phyloP scores from a whole-genome alignment of 2,888 invertebrate species.

The Lysandra bellargus region DNA sequence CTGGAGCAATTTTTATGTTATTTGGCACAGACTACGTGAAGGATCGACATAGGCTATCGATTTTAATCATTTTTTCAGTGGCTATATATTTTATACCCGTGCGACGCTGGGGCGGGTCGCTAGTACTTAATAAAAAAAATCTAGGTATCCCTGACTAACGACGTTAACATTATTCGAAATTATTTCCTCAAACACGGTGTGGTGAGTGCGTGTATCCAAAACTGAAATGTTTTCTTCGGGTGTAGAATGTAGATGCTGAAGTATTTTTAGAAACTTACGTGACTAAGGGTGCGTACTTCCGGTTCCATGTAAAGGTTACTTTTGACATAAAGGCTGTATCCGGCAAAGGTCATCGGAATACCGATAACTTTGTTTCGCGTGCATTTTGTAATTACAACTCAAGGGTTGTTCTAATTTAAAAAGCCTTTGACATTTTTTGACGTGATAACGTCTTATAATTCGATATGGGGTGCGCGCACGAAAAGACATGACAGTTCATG shows the following conservation, averaged over 20 bases:
- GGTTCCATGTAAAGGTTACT: constrained; percentile 10
- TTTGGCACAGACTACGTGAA: too few species aligned
- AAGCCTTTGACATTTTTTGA: background rate
- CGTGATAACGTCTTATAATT: too few species aligned
- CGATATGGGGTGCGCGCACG: too few species aligned
- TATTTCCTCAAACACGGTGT: background rate
- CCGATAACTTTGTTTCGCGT: constrained; percentile 13
- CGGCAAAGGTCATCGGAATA: constrained; percentile 17
- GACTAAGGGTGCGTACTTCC: constrained; percentile 13
- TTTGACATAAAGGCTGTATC: constrained; percentile 11
- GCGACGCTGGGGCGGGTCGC: too few species aligned
- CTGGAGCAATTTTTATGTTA: too few species aligned
- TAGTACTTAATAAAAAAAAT: too few species aligned
- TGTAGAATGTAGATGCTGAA: background rate
- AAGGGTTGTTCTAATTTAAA: background rate
- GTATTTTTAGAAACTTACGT: constrained; percentile 6
- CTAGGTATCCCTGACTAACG: too few species aligned
- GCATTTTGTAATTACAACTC: constrained; percentile 14
- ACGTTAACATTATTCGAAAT: background rate
- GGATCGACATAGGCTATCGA: too few species aligned
- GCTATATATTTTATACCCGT: too few species aligned
- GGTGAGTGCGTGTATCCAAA: background rate
- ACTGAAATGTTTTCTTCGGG: background rate
- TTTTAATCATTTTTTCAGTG: too few species aligned
- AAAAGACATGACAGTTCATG: too few species aligned